phyloP scores from a whole-genome alignment of 2,113 vertebrate species.

The Leptosomus discolor region DNA sequence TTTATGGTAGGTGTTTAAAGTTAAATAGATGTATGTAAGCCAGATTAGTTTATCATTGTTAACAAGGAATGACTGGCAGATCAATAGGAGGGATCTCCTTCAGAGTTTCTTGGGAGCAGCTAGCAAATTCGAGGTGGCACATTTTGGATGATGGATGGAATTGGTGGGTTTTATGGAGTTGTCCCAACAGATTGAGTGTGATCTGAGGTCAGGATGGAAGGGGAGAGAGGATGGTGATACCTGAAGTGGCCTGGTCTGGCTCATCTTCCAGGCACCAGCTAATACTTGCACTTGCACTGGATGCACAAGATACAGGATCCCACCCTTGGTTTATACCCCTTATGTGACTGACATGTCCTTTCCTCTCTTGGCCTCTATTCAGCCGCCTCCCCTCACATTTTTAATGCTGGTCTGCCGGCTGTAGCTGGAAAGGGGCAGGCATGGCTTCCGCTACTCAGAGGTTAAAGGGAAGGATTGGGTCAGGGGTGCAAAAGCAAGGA shows the following conservation, averaged over 20 bases:
- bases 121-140: background rate
- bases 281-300: background rate
- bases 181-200: background rate
- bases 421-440: background rate
- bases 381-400: background rate
- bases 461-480: background rate
- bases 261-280: background rate
- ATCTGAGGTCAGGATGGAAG: background rate
- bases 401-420: background rate
- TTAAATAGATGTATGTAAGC: background rate
- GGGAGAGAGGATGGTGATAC: background rate
- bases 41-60: background rate
- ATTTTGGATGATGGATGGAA: background rate
- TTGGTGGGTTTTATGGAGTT: background rate
- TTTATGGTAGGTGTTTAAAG: background rate
- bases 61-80: background rate
- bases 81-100: background rate
- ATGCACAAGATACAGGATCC: background rate
- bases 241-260: background rate
- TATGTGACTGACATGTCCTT: background rate
- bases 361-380: background rate
- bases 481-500: background rate
- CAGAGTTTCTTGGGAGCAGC: background rate
- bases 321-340: background rate
- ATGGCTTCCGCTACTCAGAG: background rate